phyloP scores from a whole-genome alignment of 2,113 vertebrate species.

The Hyperoodon ampullatus region DNA sequence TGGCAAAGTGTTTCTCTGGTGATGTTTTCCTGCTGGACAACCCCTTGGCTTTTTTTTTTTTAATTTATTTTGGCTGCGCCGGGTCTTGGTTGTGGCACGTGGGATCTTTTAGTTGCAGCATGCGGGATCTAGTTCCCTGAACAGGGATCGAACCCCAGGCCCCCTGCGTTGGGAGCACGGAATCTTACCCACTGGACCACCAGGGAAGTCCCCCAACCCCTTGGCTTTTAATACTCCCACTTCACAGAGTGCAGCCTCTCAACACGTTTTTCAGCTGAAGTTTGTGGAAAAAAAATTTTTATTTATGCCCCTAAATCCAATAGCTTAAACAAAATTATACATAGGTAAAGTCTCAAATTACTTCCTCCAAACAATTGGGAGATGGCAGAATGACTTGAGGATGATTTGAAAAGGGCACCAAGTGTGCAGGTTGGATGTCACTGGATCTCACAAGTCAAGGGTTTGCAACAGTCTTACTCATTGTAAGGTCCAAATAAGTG shows the following conservation, averaged over 20 bases:
- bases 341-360: neutral
- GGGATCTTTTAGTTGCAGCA: no score
- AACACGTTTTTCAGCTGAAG: neutral
- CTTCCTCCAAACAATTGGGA: neutral
- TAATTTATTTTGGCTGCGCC: no score
- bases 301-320: neutral
- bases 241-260: neutral
- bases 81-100: no score
- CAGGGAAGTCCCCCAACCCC: neutral
- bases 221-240: neutral
- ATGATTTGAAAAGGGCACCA: neutral
- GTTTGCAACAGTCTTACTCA: neutral
- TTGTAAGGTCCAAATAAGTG: neutral
- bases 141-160: no score
- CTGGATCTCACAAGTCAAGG: neutral
- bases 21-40: neutral
- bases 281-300: neutral
- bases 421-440: neutral
- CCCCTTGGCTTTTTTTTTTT: neutral
- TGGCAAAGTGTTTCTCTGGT: no score
- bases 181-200: no score
- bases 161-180: rapidly evolving
- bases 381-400: neutral
- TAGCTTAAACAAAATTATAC: neutral
- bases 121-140: no score